These are phyloP conservation scores for Istiophorus platypterus DNA, from an alignment of 2,113 vertebrate genomes.

Conservation along the genomic window DNA sequence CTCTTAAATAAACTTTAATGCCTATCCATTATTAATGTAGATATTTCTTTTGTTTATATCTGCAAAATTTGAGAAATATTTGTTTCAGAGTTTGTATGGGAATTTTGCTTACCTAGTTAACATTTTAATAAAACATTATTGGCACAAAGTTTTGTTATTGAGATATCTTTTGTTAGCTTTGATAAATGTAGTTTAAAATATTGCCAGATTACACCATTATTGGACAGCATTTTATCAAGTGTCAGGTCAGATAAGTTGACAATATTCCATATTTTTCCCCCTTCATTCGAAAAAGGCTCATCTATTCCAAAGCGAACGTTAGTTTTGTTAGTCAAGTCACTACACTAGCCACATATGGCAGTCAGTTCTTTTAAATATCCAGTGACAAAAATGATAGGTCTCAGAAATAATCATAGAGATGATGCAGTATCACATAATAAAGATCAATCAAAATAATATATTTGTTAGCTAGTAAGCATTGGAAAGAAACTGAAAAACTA, in stretches of 20 bases:
- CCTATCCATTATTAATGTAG: background rate
- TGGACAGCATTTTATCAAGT: no score
- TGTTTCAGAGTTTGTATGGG: background rate
- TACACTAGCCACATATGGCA: background rate
- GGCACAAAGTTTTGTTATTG: no score
- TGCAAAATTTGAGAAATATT: background rate
- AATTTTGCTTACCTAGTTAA: no score
- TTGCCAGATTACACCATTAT: no score
- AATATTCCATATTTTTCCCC: background rate
- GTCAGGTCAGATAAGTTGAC: background rate
- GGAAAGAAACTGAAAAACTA: constrained; percentile 27
- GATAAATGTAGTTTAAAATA: no score
- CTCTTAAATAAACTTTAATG: no score
- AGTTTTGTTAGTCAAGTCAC: no score
- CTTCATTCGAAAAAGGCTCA: background rate
- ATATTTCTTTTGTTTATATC: background rate
- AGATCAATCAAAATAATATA: constrained; percentile 2
- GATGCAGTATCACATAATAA: constrained; percentile 63
- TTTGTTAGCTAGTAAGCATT: constrained; percentile 1
- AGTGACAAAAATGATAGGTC: constrained; percentile 28
- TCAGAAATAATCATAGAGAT: constrained; percentile 60
- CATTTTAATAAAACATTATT: no score
- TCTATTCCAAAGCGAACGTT: background rate
- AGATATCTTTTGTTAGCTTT: no score
- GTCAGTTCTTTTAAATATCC: background rate